Base-by-base conservation (phyloP, 2,888 invertebrate genomes). In the Rhagium mordax region DNA sequence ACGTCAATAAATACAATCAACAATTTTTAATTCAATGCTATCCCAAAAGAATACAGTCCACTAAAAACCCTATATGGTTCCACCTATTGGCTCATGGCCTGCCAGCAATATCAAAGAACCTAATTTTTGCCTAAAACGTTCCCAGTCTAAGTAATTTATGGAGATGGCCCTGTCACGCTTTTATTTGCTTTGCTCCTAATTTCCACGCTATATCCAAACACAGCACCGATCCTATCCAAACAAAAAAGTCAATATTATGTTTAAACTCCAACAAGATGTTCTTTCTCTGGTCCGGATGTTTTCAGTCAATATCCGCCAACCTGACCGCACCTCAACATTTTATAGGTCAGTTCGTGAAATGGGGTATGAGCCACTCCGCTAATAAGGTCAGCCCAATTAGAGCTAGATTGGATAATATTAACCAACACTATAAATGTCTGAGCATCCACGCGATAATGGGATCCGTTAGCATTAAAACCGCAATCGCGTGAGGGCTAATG, bases 331-430 rank as follows among this genome's bases (percentile, higher is more conserved):
- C 72, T 69, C 49, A 13, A 13, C 49, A 13, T 57, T 72, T 76
- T 76, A 74, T 79, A 76, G 77, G 76, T 78, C 75, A 75, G 62
- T 67, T 64, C 59, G 68, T 51, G 29, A 64, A 76, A 79, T 77
- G 72, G 70, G 79, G 75, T 77, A 78, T 65, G 41, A 53, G 70
- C 70, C 79, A 80, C 77, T 80, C 72, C 68, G 65, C 76, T 79
- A 79, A 80, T 79, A 76, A 77, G 79, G 78, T 78, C 75, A 72
- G 61, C 41, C 67, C 41, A 72, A 68, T 71, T 72, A 68, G 49
- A 8, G 47, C 49, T 59, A 60, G 29, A 69, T 49, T 65, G 24
- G 61, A 69, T 61, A 61, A 16, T 16, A 15, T 29, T 57, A 65
- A 20, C 51, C n/a, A 41, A 48, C 47, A 47, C 48, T 51, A 57